phyloP scores from a whole-genome alignment of 2,113 vertebrate species.

The Elanoides forficatus region DNA sequence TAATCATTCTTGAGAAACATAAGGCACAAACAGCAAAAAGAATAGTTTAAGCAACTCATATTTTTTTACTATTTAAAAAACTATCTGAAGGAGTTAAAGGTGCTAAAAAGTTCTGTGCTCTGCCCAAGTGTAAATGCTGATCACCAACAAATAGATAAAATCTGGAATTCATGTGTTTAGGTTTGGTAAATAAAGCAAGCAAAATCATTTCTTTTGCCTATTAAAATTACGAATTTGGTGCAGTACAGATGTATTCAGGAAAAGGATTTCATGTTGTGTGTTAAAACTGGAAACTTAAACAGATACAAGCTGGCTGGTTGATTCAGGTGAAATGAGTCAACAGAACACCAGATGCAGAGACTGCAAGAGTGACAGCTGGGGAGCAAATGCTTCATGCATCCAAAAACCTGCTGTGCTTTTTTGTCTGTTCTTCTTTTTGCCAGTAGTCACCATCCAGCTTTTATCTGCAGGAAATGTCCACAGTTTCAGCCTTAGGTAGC shows the following conservation, averaged over 20 bases:
- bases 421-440: slow-evolving; percentile 29
- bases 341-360: slow-evolving; percentile 61
- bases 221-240: neutral
- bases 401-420: slow-evolving; percentile 66
- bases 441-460: slow-evolving; percentile 1
- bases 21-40: neutral
- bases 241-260: neutral
- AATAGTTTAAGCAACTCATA: neutral
- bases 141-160: neutral
- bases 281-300: slow-evolving; percentile 45
- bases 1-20: neutral
- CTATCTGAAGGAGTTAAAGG: neutral
- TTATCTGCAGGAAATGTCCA: neutral
- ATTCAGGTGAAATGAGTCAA: slow-evolving; percentile 70
- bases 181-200: neutral
- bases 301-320: slow-evolving; percentile 38
- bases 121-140: neutral
- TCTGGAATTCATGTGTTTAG: neutral
- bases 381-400: slow-evolving; percentile 64
- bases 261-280: neutral
- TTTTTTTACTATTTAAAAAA: neutral
- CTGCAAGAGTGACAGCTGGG: slow-evolving; percentile 58
- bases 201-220: neutral
- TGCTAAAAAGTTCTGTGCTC: neutral
- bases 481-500: neutral